Conservation (phyloP, 2,888 invertebrate genomes). For the Watsonalla cultraria region DNA sequence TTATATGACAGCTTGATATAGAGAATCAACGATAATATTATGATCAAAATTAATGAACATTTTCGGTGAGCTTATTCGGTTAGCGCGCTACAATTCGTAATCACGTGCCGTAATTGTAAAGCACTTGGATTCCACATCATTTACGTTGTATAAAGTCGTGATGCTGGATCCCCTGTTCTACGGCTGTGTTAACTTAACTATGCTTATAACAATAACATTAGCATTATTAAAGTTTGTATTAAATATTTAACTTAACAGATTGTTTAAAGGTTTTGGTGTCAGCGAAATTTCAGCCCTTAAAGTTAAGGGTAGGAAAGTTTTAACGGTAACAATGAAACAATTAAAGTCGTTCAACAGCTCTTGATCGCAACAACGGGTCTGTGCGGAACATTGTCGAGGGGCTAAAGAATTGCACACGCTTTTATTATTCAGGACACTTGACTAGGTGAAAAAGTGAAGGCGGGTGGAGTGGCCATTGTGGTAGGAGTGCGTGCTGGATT, state of each 20-base stretch:
- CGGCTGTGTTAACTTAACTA: neutral
- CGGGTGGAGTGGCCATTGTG: constrained; percentile 48
- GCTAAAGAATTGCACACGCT: constrained; percentile 45
- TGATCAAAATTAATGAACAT: constrained; percentile 54
- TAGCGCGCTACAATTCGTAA: constrained; percentile 11
- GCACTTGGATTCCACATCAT: constrained; percentile 6
- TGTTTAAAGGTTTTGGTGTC: constrained; percentile 26
- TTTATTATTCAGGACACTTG: constrained; percentile 53
- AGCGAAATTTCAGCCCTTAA: constrained; percentile 29
- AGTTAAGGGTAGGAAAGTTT: constrained; percentile 29
- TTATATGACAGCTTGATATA: constrained; percentile 63
- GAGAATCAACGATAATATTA: constrained; percentile 47
- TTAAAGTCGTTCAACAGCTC: constrained; percentile 39
- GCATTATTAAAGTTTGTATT: neutral
- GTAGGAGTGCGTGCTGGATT: constrained; percentile 40
- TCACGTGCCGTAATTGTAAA: neutral
- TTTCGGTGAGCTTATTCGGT: constrained; percentile 38
- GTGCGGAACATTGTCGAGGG: constrained; percentile 38
- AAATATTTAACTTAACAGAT: neutral
- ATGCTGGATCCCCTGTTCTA: neutral
- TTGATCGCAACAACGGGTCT: constrained; percentile 45
- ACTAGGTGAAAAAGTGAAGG: constrained; percentile 49
- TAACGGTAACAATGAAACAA: constrained; percentile 48
- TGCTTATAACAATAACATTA: neutral
- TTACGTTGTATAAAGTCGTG: constrained; percentile 6